Conservation (phyloP, 2,113 vertebrate genomes). For the Coptodon bakossiorum region DNA sequence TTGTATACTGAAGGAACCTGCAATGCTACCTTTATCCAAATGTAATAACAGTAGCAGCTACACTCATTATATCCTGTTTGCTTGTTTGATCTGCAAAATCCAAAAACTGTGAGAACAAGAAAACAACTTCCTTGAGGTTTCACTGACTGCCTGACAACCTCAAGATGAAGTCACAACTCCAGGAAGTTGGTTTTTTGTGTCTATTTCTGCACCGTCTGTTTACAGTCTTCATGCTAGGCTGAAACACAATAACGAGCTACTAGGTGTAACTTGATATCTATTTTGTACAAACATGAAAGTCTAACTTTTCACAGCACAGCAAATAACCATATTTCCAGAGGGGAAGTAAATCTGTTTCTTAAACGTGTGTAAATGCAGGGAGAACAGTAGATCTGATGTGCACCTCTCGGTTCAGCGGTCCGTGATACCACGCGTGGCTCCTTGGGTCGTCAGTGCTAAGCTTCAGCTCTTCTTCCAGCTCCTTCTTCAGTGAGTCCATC, state of each 20-base stretch:
- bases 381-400: not conserved
- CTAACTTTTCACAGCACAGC: not conserved
- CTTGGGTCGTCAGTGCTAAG: constrained; percentile 71
- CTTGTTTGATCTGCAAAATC: not conserved
- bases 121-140: not conserved
- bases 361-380: not conserved
- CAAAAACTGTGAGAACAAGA: not conserved
- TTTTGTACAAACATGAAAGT: not conserved
- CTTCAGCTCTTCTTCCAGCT: constrained; percentile 80
- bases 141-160: not conserved
- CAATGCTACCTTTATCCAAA: not conserved
- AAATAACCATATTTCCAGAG: not conserved
- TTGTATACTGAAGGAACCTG: not conserved
- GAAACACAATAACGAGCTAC: not conserved
- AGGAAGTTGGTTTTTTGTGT: not conserved
- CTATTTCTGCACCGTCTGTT: not conserved
- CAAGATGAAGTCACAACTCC: not conserved
- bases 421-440: constrained; percentile 83
- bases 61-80: not conserved
- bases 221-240: not conserved
- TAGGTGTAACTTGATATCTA: not conserved
- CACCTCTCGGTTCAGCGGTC: constrained; percentile 76
- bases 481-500: constrained; percentile 76
- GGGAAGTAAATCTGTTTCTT: not conserved
- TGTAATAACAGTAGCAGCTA: not conserved